Base-by-base conservation (phyloP, 2,113 vertebrate genomes). In the Macquaria australasica region DNA sequence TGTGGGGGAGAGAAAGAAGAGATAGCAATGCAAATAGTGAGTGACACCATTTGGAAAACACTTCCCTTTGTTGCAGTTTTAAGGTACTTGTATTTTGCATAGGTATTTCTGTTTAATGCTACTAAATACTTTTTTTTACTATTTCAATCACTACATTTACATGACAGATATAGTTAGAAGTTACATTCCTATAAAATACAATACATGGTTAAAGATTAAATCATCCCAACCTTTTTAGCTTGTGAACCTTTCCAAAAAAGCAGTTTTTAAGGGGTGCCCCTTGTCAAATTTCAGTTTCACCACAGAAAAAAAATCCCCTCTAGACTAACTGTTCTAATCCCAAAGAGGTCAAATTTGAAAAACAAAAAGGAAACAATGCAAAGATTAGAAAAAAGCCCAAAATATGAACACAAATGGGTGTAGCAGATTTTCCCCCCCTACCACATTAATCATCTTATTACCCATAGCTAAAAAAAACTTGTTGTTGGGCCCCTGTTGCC, bases 31-130 rank as follows among this genome's bases (percentile, higher is more conserved):
- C 20, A 45, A 64, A 73, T 69, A 5, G 10, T 68, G 31, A 43
- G 51, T 20, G 64, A 80, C 50, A 66, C 9, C 64, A 50, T 39
- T 78, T 77, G 28, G 43, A 34, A 55, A 64, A 56, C 37, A 45
- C 21, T 34, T 75, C 6, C 6, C 15, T 5, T 45, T 73, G 16
- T 39, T 58, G 18, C 63, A 66, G 37, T 12, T 41, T 10, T 23
- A 0, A 39, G 8, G 55, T 25, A 5, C 10, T 12, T 23, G 31
- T 21, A 18, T 73, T 11, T 59, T 6, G 12, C 10, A 39, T 23
- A 5, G 20, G 50, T n/a, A 21, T 21, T 70, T 70, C 28, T 34
- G 8, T 37, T 34, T 21, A 53, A 8, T 20, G 51, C 51, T 1
- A 21, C 6, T 63, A 20, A 5, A 12, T 50, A 37, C 1, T 50